phyloP scores from a whole-genome alignment of 1,140 invertebrate species.

The Drosophila nigromelanica region DNA sequence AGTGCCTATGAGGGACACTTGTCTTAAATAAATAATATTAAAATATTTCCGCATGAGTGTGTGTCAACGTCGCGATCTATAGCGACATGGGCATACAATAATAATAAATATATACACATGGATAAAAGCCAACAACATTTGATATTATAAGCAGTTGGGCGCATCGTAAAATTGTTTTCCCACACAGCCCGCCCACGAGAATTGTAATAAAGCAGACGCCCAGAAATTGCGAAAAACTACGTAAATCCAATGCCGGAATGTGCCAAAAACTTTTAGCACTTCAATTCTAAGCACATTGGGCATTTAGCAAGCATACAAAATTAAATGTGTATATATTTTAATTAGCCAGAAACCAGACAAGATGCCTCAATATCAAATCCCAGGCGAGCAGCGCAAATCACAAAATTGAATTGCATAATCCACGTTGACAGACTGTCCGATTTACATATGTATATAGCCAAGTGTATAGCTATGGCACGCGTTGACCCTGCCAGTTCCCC shows the following conservation, averaged over 20 bases:
- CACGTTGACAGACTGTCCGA: conserved; percentile 59
- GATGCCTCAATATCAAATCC: conserved; percentile 39
- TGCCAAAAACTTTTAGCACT: conserved; percentile 63
- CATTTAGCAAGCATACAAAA: conserved; percentile 8
- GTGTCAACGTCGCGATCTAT: conserved; percentile 25
- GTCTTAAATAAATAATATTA: conserved; percentile 72
- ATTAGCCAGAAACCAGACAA: conserved; percentile 51
- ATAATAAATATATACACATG: conserved; percentile 20
- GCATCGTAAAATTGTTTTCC: conserved; percentile 76
- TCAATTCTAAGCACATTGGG: conserved; percentile 35
- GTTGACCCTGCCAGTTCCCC: conserved; percentile 66
- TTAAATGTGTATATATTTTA: conserved; percentile 64
- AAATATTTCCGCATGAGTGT: conserved; percentile 64
- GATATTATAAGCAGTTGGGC: conserved; percentile 71
- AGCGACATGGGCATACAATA: conserved; percentile 11
- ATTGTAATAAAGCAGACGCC: conserved; percentile 63
- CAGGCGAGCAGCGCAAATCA: conserved; percentile 7
- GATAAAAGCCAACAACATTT: conserved; percentile 63
- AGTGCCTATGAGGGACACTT: conserved; percentile 45
- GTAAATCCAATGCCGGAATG: conserved; percentile 55
- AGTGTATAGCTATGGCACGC: conserved; percentile 54
- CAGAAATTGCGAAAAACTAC: conserved; percentile 43
- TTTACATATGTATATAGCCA: conserved; percentile 16
- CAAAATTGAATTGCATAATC: conserved; percentile 68
- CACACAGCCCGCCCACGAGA: conserved; percentile 45